Conservation (phyloP, 2,888 invertebrate genomes). For the Agonopterix alstromeriana region DNA sequence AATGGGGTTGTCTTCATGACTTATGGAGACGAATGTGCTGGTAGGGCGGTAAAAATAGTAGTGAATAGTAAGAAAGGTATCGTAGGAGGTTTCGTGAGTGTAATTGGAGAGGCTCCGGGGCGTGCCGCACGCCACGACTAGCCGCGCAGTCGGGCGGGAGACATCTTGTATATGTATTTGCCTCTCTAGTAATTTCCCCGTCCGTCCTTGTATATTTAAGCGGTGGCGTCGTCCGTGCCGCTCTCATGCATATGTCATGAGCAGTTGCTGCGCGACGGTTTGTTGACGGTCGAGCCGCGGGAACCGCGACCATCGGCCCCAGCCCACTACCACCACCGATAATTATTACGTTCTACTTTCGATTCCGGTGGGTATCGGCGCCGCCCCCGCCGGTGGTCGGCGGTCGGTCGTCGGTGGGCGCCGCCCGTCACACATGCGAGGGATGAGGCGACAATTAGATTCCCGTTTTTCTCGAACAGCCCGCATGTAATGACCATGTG, state of each 20-base stretch:
- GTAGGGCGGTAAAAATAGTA: conserved; percentile 52
- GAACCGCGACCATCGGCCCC: conserved; percentile 58
- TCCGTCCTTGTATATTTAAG: conserved; percentile 71
- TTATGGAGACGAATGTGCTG: conserved; percentile 50
- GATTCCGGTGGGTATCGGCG: conserved; percentile 55
- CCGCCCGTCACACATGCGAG: conserved; percentile 28
- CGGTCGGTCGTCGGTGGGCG: conserved; percentile 21
- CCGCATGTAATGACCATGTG: conserved; percentile 38
- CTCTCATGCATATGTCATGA: conserved; percentile 76
- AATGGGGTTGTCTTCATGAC: conserved; percentile 55
- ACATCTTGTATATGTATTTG: conserved; percentile 69
- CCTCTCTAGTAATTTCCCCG: conserved; percentile 65
- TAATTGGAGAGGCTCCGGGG: conserved; percentile 51
- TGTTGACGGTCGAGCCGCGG: conserved; percentile 70
- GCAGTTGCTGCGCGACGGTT: conserved; percentile 73
- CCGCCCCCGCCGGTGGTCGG: conserved; percentile 48
- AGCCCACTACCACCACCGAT: conserved; percentile 46
- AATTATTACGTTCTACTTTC: conserved; percentile 70
- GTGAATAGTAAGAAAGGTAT: conserved; percentile 48
- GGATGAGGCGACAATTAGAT: conserved; percentile 70
- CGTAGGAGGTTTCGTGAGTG: conserved; percentile 57
- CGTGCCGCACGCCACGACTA: conserved; percentile 46
- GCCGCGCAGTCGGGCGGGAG: conserved; percentile 34
- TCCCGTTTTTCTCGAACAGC: conserved; percentile 48
- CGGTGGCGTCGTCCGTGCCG: conserved; percentile 52